Base-by-base conservation (phyloP, 2,888 invertebrate species). In the Cryptops parisi region DNA sequence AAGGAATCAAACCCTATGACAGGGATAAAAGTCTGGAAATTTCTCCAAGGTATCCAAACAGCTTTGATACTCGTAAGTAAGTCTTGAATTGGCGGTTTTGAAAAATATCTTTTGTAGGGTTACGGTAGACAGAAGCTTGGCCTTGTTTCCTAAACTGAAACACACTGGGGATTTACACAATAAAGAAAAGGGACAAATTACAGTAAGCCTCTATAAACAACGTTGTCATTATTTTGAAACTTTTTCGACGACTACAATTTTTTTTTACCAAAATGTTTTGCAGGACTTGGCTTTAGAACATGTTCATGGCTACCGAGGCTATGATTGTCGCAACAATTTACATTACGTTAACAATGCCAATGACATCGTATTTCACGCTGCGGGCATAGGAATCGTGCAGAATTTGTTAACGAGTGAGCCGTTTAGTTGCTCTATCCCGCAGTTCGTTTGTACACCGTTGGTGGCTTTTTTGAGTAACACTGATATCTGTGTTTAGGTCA, bases 401-500 rank as follows among this genome's bases (percentile, higher is more conserved):
- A 65, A 68, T 59, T 60, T 61, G 40, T 63, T 64, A 40, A 66
- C 65, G 26, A 52, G 56, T 47, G 21, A 49, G 17, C 9, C n/a
- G n/a, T n/a, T 21, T 6, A 6, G 6, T 21, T 12, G 17, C 12
- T 45, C 17, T 38, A 44, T 38, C 9, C 6, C 5, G n/a, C n/a
- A n/a, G n/a, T n/a, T n/a, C n/a, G n/a, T n/a, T n/a, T n/a, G n/a
- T n/a, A n/a, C n/a, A n/a, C n/a, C n/a, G n/a, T n/a, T n/a, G n/a
- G n/a, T n/a, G n/a, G n/a, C n/a, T n/a, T n/a, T n/a, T n/a, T n/a
- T n/a, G n/a, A n/a, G n/a, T n/a, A n/a, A n/a, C n/a, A n/a, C n/a
- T n/a, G n/a, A n/a, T n/a, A n/a, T n/a, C n/a, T n/a, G n/a, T n/a
- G 21, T 21, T 33, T 21, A 55, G 82, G 82, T 63, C 75, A 78